Base-by-base conservation (phyloP, 2,113 vertebrate genomes). In the Gobio gobio region DNA sequence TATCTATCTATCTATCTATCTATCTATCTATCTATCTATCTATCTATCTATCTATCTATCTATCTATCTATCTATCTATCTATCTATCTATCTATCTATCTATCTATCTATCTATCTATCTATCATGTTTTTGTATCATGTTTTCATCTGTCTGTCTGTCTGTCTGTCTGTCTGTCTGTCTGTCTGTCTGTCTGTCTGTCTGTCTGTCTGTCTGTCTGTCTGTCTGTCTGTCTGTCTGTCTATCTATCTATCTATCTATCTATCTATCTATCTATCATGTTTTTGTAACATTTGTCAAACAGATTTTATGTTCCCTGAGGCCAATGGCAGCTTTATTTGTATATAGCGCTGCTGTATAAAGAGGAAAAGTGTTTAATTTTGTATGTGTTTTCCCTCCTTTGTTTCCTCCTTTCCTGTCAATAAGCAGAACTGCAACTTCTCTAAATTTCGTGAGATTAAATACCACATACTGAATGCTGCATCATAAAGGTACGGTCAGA, bases 361-460 rank as follows among this genome's bases (percentile, higher is more conserved):
- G 26, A 54, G 73, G 47, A 76, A 47, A 49, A 12, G 26, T 26
- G 29, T 64, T 81, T 29, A 4, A 18, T 74, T 74, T 74, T 74
- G 40, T 43, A 74, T 49, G 43, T 33, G n/a, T 76, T 76, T 76
- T 76, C 18, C 59, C 5, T 81, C 63, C 45, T 36, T 47, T 81
- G 45, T 81, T 68, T 81, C 45, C 16, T 36, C 51, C 9, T 20
- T 51, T 81, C 45, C 61, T 68, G 61, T 68, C 61, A 49, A 22
- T 36, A 45, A 68, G 63, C 45, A 66, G 26, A 68, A 68, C 61
- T 66, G 9, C 43, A 26, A 22, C 61, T 81, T 78, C 22, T 78
- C 33, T 78, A n/a, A 6, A 20, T 54, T 51, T 12, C 12, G 8
- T 58, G 75, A 8, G 33, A 43, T 59, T 40, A 33, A 68, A 51